Percentiles rank a stretch among this genome's conserved stretches.
These are phyloP conservation scores for Eristalis arbustorum DNA, from an alignment of 2,888 invertebrate species.

Conservation along the genomic window DNA sequence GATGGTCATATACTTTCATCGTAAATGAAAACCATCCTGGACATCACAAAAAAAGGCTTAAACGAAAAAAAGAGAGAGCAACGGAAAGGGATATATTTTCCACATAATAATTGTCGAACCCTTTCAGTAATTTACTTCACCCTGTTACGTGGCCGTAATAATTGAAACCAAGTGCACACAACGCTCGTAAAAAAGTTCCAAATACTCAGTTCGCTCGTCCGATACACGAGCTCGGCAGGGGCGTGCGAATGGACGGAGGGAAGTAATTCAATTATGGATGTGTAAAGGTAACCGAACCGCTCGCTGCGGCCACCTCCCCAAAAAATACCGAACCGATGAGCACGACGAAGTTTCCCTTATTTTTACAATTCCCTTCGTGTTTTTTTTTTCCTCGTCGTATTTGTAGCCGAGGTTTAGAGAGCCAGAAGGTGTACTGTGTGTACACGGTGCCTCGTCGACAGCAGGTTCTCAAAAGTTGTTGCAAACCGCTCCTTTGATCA, in stretches of 20 bases:
- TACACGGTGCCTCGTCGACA: background rate
- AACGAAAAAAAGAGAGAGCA: background rate
- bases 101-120: conserved; percentile 40
- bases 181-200: conserved; percentile 19
- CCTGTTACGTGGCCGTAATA: conserved; percentile 15
- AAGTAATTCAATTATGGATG: conserved; percentile 51
- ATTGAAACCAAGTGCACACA: conserved; percentile 29
- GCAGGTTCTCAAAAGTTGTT: conserved; percentile 30
- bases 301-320: background rate
- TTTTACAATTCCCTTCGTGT: background rate
- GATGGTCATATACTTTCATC: background rate
- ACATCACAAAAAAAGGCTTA: background rate
- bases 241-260: too few species aligned
- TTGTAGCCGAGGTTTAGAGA: too few species aligned
- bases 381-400: background rate
- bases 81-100: background rate
- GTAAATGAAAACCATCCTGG: background rate
- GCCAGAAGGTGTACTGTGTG: background rate
- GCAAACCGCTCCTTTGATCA: conserved; percentile 56
- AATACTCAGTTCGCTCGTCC: background rate
- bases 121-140: background rate
- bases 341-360: background rate
- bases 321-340: conserved; percentile 2
- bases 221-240: background rate
- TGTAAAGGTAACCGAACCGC: conserved; percentile 42